Evolutionary conservation across 2,888 invertebrate species (phyloP).

Genomic region (Crocallis elinguaria): DNA sequence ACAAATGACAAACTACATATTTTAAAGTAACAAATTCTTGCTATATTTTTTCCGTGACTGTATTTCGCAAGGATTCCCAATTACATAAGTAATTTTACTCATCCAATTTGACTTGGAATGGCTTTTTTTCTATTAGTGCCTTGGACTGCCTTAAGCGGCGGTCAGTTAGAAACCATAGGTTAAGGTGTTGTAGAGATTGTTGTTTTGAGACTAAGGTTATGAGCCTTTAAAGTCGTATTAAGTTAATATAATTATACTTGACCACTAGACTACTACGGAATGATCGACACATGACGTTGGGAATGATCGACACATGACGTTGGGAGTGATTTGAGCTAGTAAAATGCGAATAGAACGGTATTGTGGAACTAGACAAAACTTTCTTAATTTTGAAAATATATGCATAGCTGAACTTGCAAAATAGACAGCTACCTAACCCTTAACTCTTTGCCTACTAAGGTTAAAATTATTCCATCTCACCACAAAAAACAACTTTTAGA

Average conservation of each 20-base stretch:
- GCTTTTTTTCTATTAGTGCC: slow-evolving; percentile 23
- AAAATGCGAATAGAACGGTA: not conserved
- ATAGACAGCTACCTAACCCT: not conserved
- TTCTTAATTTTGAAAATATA: not conserved
- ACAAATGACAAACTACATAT: not conserved
- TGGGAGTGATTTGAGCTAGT: no score
- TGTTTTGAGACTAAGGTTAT: not conserved
- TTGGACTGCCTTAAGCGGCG: slow-evolving; percentile 2
- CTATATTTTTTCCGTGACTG: slow-evolving; percentile 9
- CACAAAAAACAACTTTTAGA: no score
- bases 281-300: not conserved
- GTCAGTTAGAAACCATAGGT: slow-evolving; percentile 6
- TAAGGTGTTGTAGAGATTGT: slow-evolving; percentile 3
- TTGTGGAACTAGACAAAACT: not conserved
- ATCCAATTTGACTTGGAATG: slow-evolving; percentile 26
- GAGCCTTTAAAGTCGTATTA: no score
- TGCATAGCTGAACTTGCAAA: not conserved
- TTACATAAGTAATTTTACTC: slow-evolving; percentile 40
- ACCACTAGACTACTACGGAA: no score
- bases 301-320: not conserved
- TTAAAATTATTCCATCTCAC: no score
- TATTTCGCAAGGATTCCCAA: slow-evolving; percentile 39
- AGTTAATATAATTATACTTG: not conserved
- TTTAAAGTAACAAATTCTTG: not conserved
- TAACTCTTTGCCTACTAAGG: no score